phyloP scores from a whole-genome alignment of 2,888 invertebrate species.

The Cephus pulcher region DNA sequence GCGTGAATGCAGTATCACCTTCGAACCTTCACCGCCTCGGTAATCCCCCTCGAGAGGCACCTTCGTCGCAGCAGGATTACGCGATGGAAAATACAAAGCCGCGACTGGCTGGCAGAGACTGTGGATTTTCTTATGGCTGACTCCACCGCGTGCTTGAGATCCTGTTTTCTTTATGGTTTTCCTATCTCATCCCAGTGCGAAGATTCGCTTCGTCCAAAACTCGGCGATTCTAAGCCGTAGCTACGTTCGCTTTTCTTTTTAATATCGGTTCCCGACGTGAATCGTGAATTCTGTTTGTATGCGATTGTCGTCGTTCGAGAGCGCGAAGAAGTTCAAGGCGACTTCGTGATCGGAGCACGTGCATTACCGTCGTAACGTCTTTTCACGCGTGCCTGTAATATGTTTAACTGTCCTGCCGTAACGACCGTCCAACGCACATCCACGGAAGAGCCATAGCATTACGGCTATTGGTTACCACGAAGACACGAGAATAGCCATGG shows the following conservation, averaged over 20 bases:
- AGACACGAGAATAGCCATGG: not conserved
- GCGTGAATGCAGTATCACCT: slow-evolving; percentile 37
- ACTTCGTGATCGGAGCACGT: slow-evolving; percentile 50
- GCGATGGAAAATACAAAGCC: not conserved
- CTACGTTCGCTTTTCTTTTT: not conserved
- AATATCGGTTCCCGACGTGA: not conserved
- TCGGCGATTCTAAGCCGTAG: not conserved
- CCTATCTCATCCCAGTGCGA: not conserved
- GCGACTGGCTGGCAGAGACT: not conserved
- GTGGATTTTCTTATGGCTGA: not conserved
- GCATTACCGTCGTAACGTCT: slow-evolving; percentile 40
- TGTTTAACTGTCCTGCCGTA: not conserved
- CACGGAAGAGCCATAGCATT: not conserved
- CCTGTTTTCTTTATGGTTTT: not conserved
- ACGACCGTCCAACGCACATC: slow-evolving; percentile 11
- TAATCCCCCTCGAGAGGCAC: not conserved
- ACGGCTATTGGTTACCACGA: not conserved
- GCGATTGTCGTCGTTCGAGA: not conserved
- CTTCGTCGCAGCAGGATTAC: not conserved
- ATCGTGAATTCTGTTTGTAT: not conserved
- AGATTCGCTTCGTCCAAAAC: not conserved
- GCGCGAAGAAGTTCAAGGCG: slow-evolving; percentile 47
- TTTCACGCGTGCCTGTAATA: not conserved
- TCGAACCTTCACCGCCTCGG: not conserved
- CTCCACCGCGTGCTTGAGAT: not conserved